Evolutionary conservation across 2,888 invertebrate genomes (phyloP).

Genomic region (Ceratothoa steindachneri): DNA sequence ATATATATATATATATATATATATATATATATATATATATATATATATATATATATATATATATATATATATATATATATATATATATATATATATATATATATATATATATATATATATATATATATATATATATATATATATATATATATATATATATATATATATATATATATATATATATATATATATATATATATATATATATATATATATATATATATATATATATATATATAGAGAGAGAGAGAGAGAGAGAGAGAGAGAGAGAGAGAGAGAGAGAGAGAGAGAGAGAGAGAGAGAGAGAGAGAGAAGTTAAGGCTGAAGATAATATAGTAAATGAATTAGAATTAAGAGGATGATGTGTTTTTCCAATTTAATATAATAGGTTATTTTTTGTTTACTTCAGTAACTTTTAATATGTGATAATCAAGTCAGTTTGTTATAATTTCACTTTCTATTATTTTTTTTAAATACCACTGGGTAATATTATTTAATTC

Average conservation of each 20-base stretch:
- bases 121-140: slow-evolving; percentile 13
- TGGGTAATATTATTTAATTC: no score
- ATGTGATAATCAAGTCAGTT: no score
- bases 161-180: slow-evolving; percentile 9
- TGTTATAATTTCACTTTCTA: no score
- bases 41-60: slow-evolving; percentile 10
- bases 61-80: background rate
- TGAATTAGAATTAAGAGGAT: no score
- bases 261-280: background rate
- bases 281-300: slow-evolving; percentile 5
- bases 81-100: slow-evolving; percentile 14
- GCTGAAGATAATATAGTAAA: no score
- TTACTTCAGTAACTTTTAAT: no score
- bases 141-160: slow-evolving; percentile 14
- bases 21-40: slow-evolving; percentile 4
- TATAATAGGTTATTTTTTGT: no score
- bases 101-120: slow-evolving; percentile 6
- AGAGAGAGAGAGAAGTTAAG: no score
- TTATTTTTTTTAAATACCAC: no score
- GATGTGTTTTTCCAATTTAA: no score
- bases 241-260: no score
- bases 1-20: slow-evolving; percentile 10
- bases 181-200: slow-evolving; percentile 16
- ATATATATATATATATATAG: no score
- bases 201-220: slow-evolving; percentile 17